A percentile compares a stretch with the other conserved stretches of the same genome.
Conservation (phyloP, 1,140 invertebrate genomes). For the Euwallacea fornicatus region DNA sequence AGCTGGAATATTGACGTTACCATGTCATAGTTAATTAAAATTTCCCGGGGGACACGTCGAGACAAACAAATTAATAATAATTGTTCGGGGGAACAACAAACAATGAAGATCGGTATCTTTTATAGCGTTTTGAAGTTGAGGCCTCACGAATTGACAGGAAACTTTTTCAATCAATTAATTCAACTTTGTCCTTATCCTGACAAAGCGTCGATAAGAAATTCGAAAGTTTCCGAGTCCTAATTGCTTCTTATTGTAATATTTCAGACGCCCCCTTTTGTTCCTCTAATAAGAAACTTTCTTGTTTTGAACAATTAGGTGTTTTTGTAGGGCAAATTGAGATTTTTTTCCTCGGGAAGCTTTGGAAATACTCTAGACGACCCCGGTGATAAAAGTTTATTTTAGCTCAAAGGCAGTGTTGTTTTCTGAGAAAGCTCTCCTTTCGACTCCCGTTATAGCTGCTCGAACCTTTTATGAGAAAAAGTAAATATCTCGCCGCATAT, state of each 20-base stretch:
- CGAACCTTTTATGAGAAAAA: too few species aligned
- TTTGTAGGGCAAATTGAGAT: too few species aligned
- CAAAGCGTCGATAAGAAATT: constrained; percentile 14
- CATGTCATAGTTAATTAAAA: too few species aligned
- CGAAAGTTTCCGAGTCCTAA: constrained; percentile 6
- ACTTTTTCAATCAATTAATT: constrained; percentile 41
- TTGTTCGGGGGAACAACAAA: neutral
- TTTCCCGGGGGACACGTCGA: neutral
- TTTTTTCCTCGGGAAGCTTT: too few species aligned
- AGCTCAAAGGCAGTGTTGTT: too few species aligned
- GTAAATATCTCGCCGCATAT: too few species aligned
- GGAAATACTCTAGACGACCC: too few species aligned
- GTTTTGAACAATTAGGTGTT: too few species aligned
- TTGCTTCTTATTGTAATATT: constrained; percentile 5
- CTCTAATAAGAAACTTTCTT: neutral
- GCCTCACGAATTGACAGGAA: constrained; percentile 10
- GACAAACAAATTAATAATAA: constrained; percentile 4
- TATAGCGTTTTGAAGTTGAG: constrained; percentile 6
- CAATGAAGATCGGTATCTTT: constrained; percentile 10
- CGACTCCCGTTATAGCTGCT: too few species aligned
- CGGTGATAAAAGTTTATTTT: too few species aligned
- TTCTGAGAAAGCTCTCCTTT: too few species aligned
- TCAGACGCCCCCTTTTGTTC: neutral
- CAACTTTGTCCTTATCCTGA: constrained; percentile 19
- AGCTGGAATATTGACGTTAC: too few species aligned